phyloP scores from a whole-genome alignment of 2,888 invertebrate genomes.

The Athalia circularis region DNA sequence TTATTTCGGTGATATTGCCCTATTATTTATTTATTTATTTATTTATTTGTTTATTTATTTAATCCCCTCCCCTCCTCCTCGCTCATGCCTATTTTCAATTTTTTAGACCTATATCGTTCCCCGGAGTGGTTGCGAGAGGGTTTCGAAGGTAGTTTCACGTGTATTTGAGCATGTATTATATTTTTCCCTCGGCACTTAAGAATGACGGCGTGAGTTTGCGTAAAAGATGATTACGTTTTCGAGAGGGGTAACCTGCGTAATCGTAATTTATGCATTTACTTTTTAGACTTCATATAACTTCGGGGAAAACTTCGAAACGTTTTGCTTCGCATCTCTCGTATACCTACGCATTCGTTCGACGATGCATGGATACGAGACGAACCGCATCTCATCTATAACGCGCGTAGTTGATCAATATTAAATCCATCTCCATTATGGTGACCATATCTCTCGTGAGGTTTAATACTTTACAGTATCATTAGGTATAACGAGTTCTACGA shows the following conservation, averaged over 20 bases:
- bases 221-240: not conserved
- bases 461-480: too few species aligned
- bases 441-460: too few species aligned
- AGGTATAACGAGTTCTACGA: too few species aligned
- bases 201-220: constrained; percentile 4
- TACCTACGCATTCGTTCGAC: too few species aligned
- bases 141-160: constrained; percentile 2
- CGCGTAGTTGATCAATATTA: too few species aligned
- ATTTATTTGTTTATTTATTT: too few species aligned
- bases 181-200: constrained; percentile 5
- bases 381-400: too few species aligned
- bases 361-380: too few species aligned
- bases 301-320: constrained; percentile 1
- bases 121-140: not conserved
- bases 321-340: not conserved
- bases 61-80: too few species aligned
- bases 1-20: too few species aligned
- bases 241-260: constrained; percentile 15
- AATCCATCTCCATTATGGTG: too few species aligned
- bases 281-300: constrained; percentile 35
- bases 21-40: too few species aligned
- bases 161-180: constrained; percentile 16
- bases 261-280: constrained; percentile 25
- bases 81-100: not conserved
- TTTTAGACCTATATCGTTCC: not conserved